These are phyloP conservation scores for Procavia capensis DNA, from an alignment of 2,113 vertebrate species.

Conservation along the genomic window DNA sequence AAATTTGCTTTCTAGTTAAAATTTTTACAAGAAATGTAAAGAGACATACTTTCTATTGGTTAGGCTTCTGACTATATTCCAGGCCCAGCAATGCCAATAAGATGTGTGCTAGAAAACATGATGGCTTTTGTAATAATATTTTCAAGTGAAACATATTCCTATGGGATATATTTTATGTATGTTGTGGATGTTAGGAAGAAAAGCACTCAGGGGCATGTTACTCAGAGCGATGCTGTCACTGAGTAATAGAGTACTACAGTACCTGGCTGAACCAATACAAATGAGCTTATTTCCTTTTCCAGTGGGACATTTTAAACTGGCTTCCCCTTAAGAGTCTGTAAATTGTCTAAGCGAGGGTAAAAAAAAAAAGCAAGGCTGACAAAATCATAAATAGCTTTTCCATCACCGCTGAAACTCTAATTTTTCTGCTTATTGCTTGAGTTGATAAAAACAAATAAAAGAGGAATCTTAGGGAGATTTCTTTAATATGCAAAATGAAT, in stretches of 20 bases:
- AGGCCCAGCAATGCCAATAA: constrained; percentile 61
- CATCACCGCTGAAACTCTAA: constrained; percentile 86
- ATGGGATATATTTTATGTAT: constrained; percentile 70
- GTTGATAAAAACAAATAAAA: constrained; percentile 92
- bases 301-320: constrained; percentile 79
- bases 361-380: constrained; percentile 75
- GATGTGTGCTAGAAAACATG: constrained; percentile 74
- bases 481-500: constrained; percentile 90
- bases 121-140: constrained; percentile 80
- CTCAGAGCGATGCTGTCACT: constrained; percentile 58
- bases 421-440: constrained; percentile 90
- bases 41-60: constrained; percentile 64
- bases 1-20: constrained; percentile 69
- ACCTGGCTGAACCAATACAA: constrained; percentile 80
- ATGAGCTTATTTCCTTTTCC: constrained; percentile 80
- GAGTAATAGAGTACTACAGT: constrained; percentile 49
- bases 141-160: constrained; percentile 79
- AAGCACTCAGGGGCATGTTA: constrained; percentile 65
- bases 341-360: constrained; percentile 79
- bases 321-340: constrained; percentile 78
- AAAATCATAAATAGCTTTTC: constrained; percentile 87
- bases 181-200: constrained; percentile 76
- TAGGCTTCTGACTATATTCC: constrained; percentile 44
- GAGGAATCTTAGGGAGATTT: constrained; percentile 82
- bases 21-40: constrained; percentile 51